These are phyloP conservation scores for Drosophila hawaiiensis DNA, from an alignment of 2,888 invertebrate species.

Conservation along the genomic window DNA sequence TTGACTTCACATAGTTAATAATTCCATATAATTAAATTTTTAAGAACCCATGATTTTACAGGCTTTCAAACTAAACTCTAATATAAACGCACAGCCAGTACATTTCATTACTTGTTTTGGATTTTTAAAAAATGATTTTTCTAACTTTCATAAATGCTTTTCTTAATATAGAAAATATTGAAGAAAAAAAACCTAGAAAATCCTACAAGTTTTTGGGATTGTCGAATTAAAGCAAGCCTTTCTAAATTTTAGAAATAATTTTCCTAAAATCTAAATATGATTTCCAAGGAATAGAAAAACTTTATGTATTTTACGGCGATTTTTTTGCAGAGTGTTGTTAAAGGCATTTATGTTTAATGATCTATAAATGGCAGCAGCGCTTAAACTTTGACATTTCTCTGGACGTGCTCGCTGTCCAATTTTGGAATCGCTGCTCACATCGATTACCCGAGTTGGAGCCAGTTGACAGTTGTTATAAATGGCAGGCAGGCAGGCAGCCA, in stretches of 20 bases:
- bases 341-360: slow-evolving; percentile 64
- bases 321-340: neutral
- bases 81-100: no score
- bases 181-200: slow-evolving; percentile 2
- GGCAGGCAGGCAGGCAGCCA: slow-evolving; percentile 46
- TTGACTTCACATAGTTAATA: no score
- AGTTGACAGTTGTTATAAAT: slow-evolving; percentile 79
- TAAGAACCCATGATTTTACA: no score
- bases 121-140: no score
- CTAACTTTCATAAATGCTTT: no score
- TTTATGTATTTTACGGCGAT: neutral
- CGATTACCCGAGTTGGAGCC: slow-evolving; percentile 64
- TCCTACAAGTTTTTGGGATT: no score
- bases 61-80: no score
- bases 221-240: no score
- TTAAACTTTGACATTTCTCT: slow-evolving; percentile 70
- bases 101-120: no score
- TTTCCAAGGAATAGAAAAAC: neutral
- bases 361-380: slow-evolving; percentile 77
- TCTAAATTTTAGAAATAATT: neutral
- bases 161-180: no score
- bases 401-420: slow-evolving; percentile 50
- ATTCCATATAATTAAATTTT: no score
- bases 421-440: slow-evolving; percentile 53
- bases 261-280: neutral